Percentiles rank a stretch among this genome's conserved stretches.
phyloP scores from a whole-genome alignment of 2,113 vertebrate species.

The Halichoerus grypus region DNA sequence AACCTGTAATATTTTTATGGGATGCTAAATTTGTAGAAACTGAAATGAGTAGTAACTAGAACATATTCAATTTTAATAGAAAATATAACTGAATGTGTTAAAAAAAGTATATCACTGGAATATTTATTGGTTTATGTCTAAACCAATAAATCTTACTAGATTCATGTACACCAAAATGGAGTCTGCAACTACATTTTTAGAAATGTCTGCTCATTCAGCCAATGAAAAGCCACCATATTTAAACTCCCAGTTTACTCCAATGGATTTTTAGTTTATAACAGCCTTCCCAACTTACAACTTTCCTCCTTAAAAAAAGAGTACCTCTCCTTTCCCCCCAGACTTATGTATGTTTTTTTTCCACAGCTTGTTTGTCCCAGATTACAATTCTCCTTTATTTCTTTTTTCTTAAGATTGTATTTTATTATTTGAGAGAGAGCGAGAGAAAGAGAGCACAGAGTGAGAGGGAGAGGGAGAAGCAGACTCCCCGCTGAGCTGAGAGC shows the following conservation, averaged over 20 bases:
- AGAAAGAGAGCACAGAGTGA: too few species aligned
- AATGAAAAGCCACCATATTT: background rate
- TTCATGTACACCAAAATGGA: background rate
- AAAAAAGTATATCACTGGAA: background rate
- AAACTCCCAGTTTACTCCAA: background rate
- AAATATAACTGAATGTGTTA: background rate
- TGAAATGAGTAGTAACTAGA: background rate
- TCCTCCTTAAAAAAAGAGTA: background rate
- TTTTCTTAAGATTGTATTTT: background rate
- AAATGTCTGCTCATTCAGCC: background rate
- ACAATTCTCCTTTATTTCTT: background rate
- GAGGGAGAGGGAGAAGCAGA: background rate
- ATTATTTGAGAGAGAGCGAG: background rate
- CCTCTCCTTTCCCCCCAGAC: accelerated
- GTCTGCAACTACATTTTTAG: background rate
- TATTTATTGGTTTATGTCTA: background rate
- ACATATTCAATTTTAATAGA: background rate
- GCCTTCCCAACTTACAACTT: background rate
- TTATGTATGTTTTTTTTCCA: background rate
- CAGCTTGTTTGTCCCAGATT: background rate
- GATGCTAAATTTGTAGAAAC: background rate
- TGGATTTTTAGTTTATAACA: background rate
- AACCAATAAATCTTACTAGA: background rate
- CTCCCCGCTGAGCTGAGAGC: background rate
- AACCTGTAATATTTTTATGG: background rate